phyloP scores from a whole-genome alignment of 2,888 invertebrate genomes.

The Amphiduros pacificus region DNA sequence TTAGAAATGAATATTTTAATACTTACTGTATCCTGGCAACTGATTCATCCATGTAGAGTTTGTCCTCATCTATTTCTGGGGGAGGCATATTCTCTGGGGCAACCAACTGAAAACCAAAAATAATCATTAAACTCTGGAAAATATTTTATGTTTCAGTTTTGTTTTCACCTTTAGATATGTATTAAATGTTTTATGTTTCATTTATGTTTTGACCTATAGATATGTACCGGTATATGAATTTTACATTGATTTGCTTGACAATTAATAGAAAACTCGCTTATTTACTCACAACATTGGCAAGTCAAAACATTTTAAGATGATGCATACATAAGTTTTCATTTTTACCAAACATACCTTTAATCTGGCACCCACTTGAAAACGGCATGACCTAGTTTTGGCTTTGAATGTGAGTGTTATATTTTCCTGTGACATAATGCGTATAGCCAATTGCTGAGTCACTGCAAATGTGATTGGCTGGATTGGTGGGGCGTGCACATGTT shows the following conservation, averaged over 20 bases:
- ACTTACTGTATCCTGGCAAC: constrained; percentile 28
- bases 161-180: too few species aligned
- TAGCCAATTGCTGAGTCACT: constrained; percentile 42
- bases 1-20: too few species aligned
- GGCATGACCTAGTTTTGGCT: constrained; percentile 41
- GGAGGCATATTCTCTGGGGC: constrained; percentile 36
- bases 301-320: neutral
- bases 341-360: constrained; percentile 41
- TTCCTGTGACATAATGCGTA: constrained; percentile 53
- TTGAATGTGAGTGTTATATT: constrained; percentile 50
- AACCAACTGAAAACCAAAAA: constrained; percentile 19
- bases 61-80: constrained; percentile 43
- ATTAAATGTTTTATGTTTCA: too few species aligned
- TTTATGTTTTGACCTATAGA: too few species aligned
- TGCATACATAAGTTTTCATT: neutral
- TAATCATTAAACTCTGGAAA: too few species aligned
- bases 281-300: neutral
- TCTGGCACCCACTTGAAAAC: constrained; percentile 54
- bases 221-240: too few species aligned
- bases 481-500: constrained; percentile 57
- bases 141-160: too few species aligned
- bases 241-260: neutral
- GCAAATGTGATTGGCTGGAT: constrained; percentile 57
- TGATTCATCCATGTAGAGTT: constrained; percentile 44
- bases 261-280: too few species aligned